Evolutionary conservation across 2,797 vertebrate species (phyloP).

Genomic region (Heterohyrax brucei): DNA sequence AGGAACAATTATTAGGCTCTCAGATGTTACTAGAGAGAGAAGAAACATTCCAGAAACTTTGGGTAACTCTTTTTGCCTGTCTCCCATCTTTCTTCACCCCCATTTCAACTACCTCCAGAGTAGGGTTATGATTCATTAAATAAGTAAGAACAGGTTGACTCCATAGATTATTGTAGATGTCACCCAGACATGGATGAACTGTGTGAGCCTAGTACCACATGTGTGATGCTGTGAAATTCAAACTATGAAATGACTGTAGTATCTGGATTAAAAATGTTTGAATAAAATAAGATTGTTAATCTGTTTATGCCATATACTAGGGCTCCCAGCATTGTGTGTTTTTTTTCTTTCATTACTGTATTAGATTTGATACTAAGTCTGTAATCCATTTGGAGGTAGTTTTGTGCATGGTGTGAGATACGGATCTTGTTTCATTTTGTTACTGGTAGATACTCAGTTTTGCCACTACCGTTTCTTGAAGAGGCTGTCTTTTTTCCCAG

Average conservation of each 20-base stretch:
- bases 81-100: neutral
- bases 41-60: constrained; percentile 99
- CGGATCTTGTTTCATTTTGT: too few relatives aligned
- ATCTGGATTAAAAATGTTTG: neutral
- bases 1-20: constrained; percentile 95
- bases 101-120: neutral
- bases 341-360: too few relatives aligned
- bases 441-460: too few relatives aligned
- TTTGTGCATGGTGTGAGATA: too few relatives aligned
- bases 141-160: neutral
- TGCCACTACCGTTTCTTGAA: too few relatives aligned
- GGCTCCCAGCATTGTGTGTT: too few relatives aligned
- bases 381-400: too few relatives aligned
- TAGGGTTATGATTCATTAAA: neutral
- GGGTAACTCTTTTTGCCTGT: constrained; percentile 90
- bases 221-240: neutral
- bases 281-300: neutral
- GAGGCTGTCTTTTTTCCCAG: too few relatives aligned
- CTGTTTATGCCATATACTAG: neutral
- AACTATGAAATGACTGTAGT: neutral
- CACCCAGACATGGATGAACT: neutral
- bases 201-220: too few relatives aligned
- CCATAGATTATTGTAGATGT: neutral
- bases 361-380: too few relatives aligned
- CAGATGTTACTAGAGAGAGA: constrained; percentile 95